These are phyloP conservation scores for Acanthaster planci DNA, from an alignment of 35 echinoderm and acorn worm genomes.

Conservation along the genomic window DNA sequence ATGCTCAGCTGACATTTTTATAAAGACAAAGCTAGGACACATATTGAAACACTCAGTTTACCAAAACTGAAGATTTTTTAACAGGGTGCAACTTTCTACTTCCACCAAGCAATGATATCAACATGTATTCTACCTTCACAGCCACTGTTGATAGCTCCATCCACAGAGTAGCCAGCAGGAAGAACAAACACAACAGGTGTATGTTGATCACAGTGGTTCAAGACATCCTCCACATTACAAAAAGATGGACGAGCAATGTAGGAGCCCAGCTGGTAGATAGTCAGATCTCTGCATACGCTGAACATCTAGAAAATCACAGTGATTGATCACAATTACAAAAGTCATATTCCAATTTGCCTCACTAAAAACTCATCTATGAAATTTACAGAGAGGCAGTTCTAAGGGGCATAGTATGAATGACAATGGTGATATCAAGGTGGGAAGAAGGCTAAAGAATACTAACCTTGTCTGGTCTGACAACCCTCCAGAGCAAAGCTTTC, in stretches of 20 bases:
- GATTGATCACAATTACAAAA: background rate
- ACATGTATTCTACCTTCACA: slow-evolving; percentile 10
- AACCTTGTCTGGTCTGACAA: slow-evolving; percentile 79
- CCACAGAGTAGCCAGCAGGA: slow-evolving; percentile 30
- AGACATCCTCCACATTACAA: slow-evolving; percentile 44
- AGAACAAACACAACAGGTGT: slow-evolving; percentile 67
- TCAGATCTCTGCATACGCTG: slow-evolving; percentile 63
- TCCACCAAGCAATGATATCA: no score
- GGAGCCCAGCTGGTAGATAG: slow-evolving; percentile 83
- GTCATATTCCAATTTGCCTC: background rate
- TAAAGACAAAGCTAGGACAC: no score
- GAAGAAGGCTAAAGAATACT: slow-evolving; percentile 33
- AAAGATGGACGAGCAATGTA: slow-evolving; percentile 26
- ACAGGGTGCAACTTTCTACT: no score
- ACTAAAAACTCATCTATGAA: no score
- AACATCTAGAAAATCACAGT: slow-evolving; percentile 39
- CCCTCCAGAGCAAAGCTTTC: slow-evolving; percentile 85
- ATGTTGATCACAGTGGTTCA: slow-evolving; percentile 10
- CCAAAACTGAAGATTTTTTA: no score
- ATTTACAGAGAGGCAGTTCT: no score
- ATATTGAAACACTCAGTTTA: no score
- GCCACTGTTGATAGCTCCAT: slow-evolving; percentile 30
- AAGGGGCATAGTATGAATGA: no score
- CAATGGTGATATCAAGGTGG: no score
- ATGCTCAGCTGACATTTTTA: no score